Evolutionary conservation across 2,113 vertebrate species (phyloP), one percentile per base, ranked within the genome.

Genomic region (Megaleporinus macrocephalus): DNA sequence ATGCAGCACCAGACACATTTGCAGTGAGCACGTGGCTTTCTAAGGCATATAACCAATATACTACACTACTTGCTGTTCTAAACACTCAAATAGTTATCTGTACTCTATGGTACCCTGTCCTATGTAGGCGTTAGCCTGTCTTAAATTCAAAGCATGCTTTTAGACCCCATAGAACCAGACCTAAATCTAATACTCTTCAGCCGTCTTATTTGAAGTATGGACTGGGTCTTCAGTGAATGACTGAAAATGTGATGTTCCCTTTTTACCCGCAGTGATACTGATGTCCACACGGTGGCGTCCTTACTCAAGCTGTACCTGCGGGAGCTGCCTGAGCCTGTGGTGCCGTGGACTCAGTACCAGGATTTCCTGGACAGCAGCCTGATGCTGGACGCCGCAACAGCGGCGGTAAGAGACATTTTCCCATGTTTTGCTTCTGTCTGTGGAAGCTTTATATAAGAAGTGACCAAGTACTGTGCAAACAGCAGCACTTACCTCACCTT

Each of bases 221-320:
- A 5, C 24, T 1, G 0, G n/a, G 11, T 36, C 6, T 36, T 36
- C 33, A 36, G 41, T 65, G 16, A 70, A 22, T 33, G 53, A 18
- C n/a, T 59, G 5, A 33, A 10, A 30, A 2, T 68, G 13, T 49
- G 27, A 47, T 63, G 11, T 22, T 57, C 27, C 14, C 63, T 59
- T 66, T 16, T 71, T 36, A 6, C 14, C 47, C 84, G 72, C 95
- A 99, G 98, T 88, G 96, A 98, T 82, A 99, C 98, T 0, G 98
- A 99, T n/a, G 98, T 99, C 72, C 98, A 99, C 94, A 99, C 98
- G 0, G 98, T 99, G 91, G 97, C 96, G n/a, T 99, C 98, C 0
- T 92, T 99, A 73, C 86, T 99, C 83, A 99, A 99, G 76, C 93
- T 99, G 74, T 99, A 99, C 90, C 94, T 99, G 82, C 91, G 98